Conservation (phyloP, 1,140 invertebrate genomes). For the Halictus rubicundus region DNA sequence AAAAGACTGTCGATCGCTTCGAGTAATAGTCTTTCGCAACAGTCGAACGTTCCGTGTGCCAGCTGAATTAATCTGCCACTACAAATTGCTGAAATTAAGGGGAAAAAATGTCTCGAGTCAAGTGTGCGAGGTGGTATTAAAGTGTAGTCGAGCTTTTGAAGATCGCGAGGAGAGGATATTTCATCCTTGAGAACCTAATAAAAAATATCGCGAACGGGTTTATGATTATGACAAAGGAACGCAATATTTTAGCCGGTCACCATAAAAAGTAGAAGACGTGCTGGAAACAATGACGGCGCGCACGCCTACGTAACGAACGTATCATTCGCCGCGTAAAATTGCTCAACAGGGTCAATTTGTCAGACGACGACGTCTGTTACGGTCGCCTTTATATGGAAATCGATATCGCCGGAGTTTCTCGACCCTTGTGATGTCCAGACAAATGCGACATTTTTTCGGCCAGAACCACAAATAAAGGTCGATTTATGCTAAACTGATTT, state of each 20-base stretch:
- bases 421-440: too few relatives aligned
- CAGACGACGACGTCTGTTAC: conserved; percentile 33
- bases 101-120: too few relatives aligned
- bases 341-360: conserved; percentile 44
- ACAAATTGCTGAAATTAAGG: too few relatives aligned
- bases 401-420: conserved; percentile 45
- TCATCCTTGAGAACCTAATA: neutral
- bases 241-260: neutral
- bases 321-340: conserved; percentile 11
- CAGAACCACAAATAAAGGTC: too few relatives aligned
- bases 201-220: neutral
- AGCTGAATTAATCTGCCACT: too few relatives aligned
- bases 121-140: neutral
- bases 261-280: neutral
- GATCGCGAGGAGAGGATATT: neutral
- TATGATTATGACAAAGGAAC: neutral
- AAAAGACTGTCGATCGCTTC: too few relatives aligned
- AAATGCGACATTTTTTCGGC: too few relatives aligned
- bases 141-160: neutral
- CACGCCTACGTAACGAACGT: conserved; percentile 14
- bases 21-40: too few relatives aligned
- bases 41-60: too few relatives aligned
- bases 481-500: too few relatives aligned
- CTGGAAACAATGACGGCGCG: too few relatives aligned
- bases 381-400: conserved; percentile 43